Percentiles rank a stretch among this genome's conserved stretches.
Evolutionary conservation across 2,888 invertebrate genomes (phyloP).

Genomic region (Lasioglossum morio): DNA sequence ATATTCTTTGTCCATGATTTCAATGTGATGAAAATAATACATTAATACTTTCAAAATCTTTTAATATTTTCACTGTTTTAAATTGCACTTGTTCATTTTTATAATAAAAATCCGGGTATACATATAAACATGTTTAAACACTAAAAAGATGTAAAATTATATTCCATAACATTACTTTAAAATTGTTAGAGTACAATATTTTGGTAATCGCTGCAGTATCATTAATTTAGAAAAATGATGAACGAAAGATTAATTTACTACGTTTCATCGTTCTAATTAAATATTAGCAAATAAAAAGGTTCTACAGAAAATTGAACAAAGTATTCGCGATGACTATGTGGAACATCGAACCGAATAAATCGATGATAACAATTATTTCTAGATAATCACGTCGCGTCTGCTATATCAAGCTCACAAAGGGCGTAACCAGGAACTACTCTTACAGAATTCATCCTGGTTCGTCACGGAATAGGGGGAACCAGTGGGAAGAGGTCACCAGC

Average conservation of each 20-base stretch:
- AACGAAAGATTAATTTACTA: not conserved
- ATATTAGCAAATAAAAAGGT: not conserved
- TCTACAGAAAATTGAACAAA: not conserved
- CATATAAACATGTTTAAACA: no score
- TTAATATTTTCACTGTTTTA: no score
- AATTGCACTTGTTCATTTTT: no score
- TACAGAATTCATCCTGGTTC: conserved; percentile 56
- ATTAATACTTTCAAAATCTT: no score
- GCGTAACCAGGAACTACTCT: conserved; percentile 58
- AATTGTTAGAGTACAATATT: no score
- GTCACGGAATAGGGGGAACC: conserved; percentile 48
- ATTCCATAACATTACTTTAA: no score
- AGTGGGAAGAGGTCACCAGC: conserved; percentile 54
- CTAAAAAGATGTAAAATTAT: no score
- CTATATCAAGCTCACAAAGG: conserved; percentile 49
- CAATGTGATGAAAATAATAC: no score
- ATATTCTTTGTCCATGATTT: no score
- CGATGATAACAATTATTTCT: conserved; percentile 57
- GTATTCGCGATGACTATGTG: conserved; percentile 33
- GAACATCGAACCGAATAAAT: conserved; percentile 27
- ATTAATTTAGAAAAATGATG: not conserved
- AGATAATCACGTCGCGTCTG: conserved; percentile 44
- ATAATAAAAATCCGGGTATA: no score
- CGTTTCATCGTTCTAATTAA: not conserved
- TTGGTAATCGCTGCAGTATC: not conserved